Percentiles rank a stretch among this genome's conserved stretches.
These are phyloP conservation scores for Anguilla japonica DNA, from an alignment of 2,113 vertebrate genomes.

Conservation along the genomic window DNA sequence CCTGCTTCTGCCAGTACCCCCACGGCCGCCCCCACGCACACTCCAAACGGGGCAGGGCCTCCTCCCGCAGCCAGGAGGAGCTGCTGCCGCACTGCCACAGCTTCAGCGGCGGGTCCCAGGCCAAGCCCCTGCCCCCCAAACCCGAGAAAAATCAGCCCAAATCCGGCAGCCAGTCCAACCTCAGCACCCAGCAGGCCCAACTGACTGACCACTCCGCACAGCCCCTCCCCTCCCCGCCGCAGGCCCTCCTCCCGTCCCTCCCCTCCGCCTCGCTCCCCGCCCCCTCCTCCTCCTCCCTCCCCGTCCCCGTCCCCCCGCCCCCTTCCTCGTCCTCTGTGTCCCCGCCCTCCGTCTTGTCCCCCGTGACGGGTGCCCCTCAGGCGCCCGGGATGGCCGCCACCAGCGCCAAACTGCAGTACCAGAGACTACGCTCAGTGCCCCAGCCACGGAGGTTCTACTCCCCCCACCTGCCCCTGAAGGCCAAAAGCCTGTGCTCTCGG, in stretches of 20 bases:
- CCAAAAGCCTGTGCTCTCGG: conserved; percentile 84
- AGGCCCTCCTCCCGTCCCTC: conserved; percentile 53
- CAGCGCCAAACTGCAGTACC: conserved; percentile 78
- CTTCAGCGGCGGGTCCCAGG: conserved; percentile 68
- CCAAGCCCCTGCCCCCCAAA: conserved; percentile 71
- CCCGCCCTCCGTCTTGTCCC: conserved; percentile 55
- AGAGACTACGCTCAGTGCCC: conserved; percentile 77
- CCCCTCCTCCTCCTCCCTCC: conserved; percentile 65
- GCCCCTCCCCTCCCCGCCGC: conserved; percentile 65
- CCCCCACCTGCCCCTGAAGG: conserved; percentile 78
- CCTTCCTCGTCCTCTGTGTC: conserved; percentile 68
- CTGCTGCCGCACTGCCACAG: conserved; percentile 79
- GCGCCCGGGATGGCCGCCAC: conserved; percentile 59
- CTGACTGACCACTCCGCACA: conserved; percentile 66
- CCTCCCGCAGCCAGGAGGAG: conserved; percentile 82
- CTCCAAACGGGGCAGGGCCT: conserved; percentile 61
- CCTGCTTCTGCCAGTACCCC: conserved; percentile 76
- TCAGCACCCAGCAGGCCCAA: conserved; percentile 77
- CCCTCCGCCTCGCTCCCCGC: conserved; percentile 45
- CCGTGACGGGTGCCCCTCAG: conserved; percentile 30
- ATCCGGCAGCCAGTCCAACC: conserved; percentile 87
- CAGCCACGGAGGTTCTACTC: conserved; percentile 77
- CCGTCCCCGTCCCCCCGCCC: conserved; percentile 67
- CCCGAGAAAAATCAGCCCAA: conserved; percentile 72
- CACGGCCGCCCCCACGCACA: conserved; percentile 70